Conservation (phyloP, 2,888 invertebrate species). For the Spisula solida region DNA sequence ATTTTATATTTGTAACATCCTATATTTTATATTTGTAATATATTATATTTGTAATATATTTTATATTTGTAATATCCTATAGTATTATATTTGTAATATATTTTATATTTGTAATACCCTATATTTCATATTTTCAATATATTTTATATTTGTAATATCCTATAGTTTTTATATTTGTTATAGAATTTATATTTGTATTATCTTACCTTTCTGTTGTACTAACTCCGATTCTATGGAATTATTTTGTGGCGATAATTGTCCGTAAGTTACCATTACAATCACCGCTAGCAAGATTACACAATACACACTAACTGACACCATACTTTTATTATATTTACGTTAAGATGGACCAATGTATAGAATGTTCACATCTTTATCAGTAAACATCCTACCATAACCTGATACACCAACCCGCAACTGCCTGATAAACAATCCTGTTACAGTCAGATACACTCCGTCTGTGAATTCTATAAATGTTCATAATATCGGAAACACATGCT, state of each 20-base stretch:
- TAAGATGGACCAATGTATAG: not conserved
- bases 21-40: no score
- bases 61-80: no score
- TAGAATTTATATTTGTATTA: no score
- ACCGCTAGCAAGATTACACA: not conserved
- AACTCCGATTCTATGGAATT: not conserved
- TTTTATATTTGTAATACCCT: no score
- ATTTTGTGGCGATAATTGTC: not conserved
- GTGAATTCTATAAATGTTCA: not conserved
- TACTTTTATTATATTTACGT: not conserved
- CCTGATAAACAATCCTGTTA: not conserved
- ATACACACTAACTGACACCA: not conserved
- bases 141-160: no score
- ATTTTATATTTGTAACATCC: no score
- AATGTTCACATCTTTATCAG: not conserved
- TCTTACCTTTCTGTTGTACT: not conserved
- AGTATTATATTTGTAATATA: no score
- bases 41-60: no score
- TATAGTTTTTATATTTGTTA: no score
- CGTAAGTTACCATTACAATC: not conserved
- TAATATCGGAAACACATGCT: not conserved
- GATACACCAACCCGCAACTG: no score
- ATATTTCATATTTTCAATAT: no score
- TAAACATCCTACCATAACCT: no score
- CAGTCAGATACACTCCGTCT: not conserved